Evolutionary conservation across 2,888 invertebrate species (phyloP).

Genomic region (Pyrrhosoma nymphula): DNA sequence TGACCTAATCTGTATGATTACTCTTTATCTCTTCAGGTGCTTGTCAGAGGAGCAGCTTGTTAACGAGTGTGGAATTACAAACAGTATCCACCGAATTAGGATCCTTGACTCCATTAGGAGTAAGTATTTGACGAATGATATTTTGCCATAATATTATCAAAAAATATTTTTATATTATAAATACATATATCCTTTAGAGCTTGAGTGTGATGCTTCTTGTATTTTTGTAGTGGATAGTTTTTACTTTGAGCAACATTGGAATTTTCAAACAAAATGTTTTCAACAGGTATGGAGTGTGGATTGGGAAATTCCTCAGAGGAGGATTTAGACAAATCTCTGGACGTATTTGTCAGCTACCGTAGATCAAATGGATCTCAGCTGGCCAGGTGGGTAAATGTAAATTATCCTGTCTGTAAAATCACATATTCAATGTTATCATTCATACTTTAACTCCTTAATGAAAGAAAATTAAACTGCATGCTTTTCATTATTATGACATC

Average conservation of each 20-base stretch:
- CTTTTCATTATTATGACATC: background rate
- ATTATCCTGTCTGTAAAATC: background rate
- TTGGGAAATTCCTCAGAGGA: conserved; percentile 86
- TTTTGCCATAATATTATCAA: conserved; percentile 39
- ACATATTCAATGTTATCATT: background rate
- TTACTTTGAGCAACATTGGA: background rate
- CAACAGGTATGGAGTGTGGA: conserved; percentile 83
- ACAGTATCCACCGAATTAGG: conserved; percentile 95
- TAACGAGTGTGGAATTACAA: conserved; percentile 93
- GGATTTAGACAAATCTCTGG: conserved; percentile 92
- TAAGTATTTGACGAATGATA: conserved; percentile 74
- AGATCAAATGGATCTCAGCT: conserved; percentile 98
- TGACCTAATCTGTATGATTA: no score
- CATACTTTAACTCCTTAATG: background rate
- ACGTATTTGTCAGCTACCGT: conserved; percentile 98
- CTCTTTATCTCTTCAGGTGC: conserved; percentile 72
- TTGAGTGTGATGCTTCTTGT: background rate
- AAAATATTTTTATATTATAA: conserved; percentile 39
- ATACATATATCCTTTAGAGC: conserved; percentile 21
- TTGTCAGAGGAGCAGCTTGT: conserved; percentile 95
- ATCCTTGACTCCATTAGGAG: conserved; percentile 93
- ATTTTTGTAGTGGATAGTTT: conserved; percentile 27
- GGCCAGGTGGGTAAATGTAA: conserved; percentile 81
- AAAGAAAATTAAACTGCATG: background rate
- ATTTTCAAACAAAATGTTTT: conserved; percentile 70